Conservation (phyloP, 2,113 vertebrate genomes). For the Pituophis catenifer region DNA sequence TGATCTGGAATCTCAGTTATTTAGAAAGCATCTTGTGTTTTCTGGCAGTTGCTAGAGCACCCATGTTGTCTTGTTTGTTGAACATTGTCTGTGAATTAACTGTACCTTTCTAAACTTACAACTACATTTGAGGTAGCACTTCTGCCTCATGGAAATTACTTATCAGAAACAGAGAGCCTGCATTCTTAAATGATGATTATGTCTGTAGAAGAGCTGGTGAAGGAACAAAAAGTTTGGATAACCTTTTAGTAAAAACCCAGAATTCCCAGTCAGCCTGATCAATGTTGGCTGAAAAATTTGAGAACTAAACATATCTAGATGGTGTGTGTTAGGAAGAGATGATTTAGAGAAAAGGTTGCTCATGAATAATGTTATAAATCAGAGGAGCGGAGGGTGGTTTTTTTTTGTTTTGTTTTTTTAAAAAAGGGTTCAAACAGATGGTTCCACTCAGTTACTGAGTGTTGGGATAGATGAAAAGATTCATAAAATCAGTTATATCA, state of each 20-base stretch:
- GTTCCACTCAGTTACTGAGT: slow-evolving; percentile 12
- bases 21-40: background rate
- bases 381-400: background rate
- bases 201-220: background rate
- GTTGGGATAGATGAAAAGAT: background rate
- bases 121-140: background rate
- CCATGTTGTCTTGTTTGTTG: background rate
- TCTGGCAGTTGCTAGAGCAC: background rate
- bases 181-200: background rate
- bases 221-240: background rate
- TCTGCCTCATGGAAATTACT: background rate
- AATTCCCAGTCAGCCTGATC: background rate
- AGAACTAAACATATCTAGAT: background rate
- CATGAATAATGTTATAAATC: background rate
- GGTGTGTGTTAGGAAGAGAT: background rate
- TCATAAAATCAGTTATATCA: slow-evolving; percentile 20
- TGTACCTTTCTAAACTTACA: background rate
- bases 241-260: background rate
- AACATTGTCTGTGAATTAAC: background rate
- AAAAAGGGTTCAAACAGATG: background rate
- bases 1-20: slow-evolving; percentile 3
- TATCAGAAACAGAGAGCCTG: background rate
- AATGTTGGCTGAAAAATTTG: background rate
- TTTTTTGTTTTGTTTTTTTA: no score
- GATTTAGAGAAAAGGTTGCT: background rate